Evolutionary conservation across 2,888 invertebrate genomes (phyloP).

Genomic region (Ptilodon capucinus): DNA sequence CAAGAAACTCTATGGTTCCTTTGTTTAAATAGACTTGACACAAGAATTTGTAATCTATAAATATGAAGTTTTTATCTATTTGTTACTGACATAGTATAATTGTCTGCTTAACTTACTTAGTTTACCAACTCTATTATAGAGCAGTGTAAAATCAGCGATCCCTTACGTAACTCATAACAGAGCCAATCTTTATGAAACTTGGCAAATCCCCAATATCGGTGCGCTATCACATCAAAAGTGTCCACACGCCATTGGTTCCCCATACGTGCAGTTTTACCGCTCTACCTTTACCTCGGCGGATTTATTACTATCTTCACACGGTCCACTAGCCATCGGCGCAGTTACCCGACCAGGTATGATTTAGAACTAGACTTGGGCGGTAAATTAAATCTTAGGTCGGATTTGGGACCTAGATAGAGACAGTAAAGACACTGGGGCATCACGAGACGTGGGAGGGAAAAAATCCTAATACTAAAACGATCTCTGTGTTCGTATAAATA

Average conservation of each 20-base stretch:
- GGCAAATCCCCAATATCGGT: constrained; percentile 16
- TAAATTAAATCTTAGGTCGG: constrained; percentile 54
- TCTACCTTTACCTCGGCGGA: constrained; percentile 31
- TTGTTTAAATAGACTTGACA: too few species aligned
- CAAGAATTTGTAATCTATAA: too few species aligned
- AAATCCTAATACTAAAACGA: too few species aligned
- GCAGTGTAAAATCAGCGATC: background rate
- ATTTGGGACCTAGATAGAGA: background rate
- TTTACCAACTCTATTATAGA: too few species aligned
- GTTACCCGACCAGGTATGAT: constrained; percentile 66
- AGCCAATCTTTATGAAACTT: background rate
- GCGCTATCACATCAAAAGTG: constrained; percentile 20
- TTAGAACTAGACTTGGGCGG: constrained; percentile 57
- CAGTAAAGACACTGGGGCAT: too few species aligned
- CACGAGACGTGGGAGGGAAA: too few species aligned
- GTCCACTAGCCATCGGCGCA: constrained; percentile 44
- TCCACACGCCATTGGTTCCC: constrained; percentile 50
- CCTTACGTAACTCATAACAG: background rate
- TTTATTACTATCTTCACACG: constrained; percentile 70
- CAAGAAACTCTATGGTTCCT: too few species aligned
- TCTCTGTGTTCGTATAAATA: too few species aligned
- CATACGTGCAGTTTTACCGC: constrained; percentile 40
- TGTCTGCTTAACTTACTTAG: too few species aligned
- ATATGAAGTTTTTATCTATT: too few species aligned
- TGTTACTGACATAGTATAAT: too few species aligned